Evolutionary conservation across 2,113 vertebrate genomes (phyloP).

Genomic region (Ivindomyrus marchei): DNA sequence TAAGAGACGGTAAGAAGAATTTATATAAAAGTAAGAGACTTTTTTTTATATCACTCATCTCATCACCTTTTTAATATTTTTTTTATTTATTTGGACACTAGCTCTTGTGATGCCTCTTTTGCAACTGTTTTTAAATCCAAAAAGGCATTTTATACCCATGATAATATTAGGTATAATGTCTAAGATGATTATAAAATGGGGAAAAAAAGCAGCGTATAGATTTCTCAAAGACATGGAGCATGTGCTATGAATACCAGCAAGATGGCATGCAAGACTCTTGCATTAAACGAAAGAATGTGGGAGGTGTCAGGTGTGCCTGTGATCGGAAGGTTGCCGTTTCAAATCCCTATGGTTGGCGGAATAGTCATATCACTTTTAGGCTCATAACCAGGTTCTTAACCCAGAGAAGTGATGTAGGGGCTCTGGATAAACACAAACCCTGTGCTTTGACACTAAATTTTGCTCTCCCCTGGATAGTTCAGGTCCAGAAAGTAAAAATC

Average conservation of each 20-base stretch:
- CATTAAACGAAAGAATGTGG: neutral
- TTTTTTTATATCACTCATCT: neutral
- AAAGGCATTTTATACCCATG: neutral
- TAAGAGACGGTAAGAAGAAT: neutral
- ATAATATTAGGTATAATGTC: neutral
- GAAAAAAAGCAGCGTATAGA: neutral
- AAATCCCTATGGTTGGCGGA: neutral
- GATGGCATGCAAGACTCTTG: neutral
- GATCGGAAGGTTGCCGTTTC: neutral
- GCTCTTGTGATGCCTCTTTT: neutral
- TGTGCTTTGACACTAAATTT: neutral
- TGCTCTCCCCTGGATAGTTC: neutral
- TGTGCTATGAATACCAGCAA: neutral
- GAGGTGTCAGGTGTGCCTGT: neutral
- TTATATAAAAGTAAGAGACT: neutral
- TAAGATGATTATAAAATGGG: neutral
- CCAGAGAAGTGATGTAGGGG: neutral
- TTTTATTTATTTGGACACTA: neutral
- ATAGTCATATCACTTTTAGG: neutral
- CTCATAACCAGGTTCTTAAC: neutral
- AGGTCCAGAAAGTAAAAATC: neutral
- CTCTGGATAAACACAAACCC: neutral
- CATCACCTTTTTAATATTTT: neutral
- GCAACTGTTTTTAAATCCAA: neutral
- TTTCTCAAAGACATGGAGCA: neutral